Percentiles rank a stretch among this genome's conserved stretches.
These are phyloP conservation scores for Pandemis corylana DNA, from an alignment of 2,888 invertebrate species.

Conservation along the genomic window DNA sequence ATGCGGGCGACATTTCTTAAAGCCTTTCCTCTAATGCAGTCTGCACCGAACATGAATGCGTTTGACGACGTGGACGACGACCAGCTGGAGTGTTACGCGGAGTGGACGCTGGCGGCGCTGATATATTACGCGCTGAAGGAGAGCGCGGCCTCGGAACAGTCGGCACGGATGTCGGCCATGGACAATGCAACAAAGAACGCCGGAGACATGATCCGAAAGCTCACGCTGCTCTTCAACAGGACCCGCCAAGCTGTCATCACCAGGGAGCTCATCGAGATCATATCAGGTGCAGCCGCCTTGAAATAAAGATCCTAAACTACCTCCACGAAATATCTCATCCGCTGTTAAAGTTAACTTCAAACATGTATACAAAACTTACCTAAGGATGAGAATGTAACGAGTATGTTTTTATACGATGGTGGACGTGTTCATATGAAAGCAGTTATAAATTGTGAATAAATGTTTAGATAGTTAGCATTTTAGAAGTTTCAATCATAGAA, in stretches of 20 bases:
- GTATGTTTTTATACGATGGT: background rate
- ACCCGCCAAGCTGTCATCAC: slow-evolving; percentile 94
- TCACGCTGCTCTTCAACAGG: slow-evolving; percentile 90
- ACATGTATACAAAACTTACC: background rate
- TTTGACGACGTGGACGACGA: slow-evolving; percentile 90
- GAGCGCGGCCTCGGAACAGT: slow-evolving; percentile 90
- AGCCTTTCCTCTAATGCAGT: background rate
- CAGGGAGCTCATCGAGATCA: slow-evolving; percentile 95
- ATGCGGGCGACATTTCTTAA: background rate
- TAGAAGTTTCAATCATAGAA: background rate
- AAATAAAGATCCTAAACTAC: slow-evolving; percentile 56
- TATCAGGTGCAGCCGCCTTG: slow-evolving; percentile 93
- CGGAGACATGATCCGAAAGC: slow-evolving; percentile 91
- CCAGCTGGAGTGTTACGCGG: slow-evolving; percentile 88
- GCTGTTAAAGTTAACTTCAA: background rate
- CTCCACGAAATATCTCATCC: background rate
- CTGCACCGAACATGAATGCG: slow-evolving; percentile 86
- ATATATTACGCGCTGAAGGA: slow-evolving; percentile 91
- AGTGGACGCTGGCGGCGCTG: slow-evolving; percentile 89
- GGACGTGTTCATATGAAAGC: background rate
- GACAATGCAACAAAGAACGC: slow-evolving; percentile 93
- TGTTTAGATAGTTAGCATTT: background rate
- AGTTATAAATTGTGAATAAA: background rate
- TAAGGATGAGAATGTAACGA: background rate
- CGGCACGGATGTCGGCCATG: slow-evolving; percentile 93